Base-by-base conservation (phyloP, 1,140 invertebrate species). In the Bombus sylvicola region DNA sequence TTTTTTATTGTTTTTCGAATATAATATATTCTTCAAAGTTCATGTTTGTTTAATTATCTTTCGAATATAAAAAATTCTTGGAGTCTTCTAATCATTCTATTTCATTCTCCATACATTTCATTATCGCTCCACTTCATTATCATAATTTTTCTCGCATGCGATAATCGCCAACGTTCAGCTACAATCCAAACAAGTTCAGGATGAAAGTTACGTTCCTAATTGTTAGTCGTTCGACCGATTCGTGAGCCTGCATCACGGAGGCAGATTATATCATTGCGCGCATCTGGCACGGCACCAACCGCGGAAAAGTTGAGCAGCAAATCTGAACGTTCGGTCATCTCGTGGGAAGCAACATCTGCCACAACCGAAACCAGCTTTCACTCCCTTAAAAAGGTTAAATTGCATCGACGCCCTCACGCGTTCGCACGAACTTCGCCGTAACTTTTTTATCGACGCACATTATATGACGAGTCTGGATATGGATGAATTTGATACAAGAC, bases 341-440 rank as follows among this genome's bases (percentile, higher is more conserved):
- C 83, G 37, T 66, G 75, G 83, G 88, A 88, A 88, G 83, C 76
- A 90, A 90, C 89, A 90, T 90, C 88, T 90, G 89, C 89, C 76
- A 72, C 72, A 43, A 79, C 64, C 57, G 47, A 72, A 69, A 53
- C 18, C 47, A 59, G 34, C 31, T 31, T 71, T 22, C 37, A n/a
- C n/a, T 57, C 25, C 71, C 74, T 85, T 83, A 85, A 90, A 90
- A 80, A 90, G 71, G 75, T 68, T 71, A 83, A 90, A 88, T 88
- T 90, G 71, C 78, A 37, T 62, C 68, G 81, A 34, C 69, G 66
- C 41, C 34, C 82, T 78, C 78, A 82, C 77, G 77, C 73, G 81
- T 87, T 80, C 78, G 43, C 28, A 39, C 74, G 8, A 89, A 90
- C 79, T 89, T 90, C 41, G 22, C 59, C 39, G 75, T 53, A 87